Evolutionary conservation across 1,140 invertebrate genomes (phyloP), one percentile per base, ranked within the genome.

Genomic region (Heliconius hermathena): DNA sequence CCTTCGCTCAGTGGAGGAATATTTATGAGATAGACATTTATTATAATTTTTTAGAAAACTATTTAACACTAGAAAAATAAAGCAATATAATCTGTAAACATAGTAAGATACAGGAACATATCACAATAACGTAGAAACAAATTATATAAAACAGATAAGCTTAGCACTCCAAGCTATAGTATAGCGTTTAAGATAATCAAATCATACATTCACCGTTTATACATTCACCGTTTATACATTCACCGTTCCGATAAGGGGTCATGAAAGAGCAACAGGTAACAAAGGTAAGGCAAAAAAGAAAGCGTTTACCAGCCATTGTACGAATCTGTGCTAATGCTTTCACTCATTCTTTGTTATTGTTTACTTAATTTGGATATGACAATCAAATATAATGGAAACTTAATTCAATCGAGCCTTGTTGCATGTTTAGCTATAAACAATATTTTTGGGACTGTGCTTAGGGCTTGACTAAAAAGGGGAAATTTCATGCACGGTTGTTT

Each of bases 271-370:
- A 84, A 80, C 78, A 80, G 76, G 83, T 80, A 82, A 80, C 77
- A 84, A 78, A 84, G 76, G 78, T 75, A 82, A 82, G 72, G 71
- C 78, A 73, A 80, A 84, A 33, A 84, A 84, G 83, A 84, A 84
- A 84, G 83, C 81, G 78, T 78, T 80, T 80, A 60, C n/a, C 70
- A 76, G 71, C 78, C 76, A 78, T 76, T 73, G 77, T 73, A 70
- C 70, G 36, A 77, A 73, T 74, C 26, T 78, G 81, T 70, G 76
- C 20, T 57, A 76, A 72, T 78, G 76, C 83, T 84, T 82, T 82
- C 81, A 84, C 83, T 78, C 22, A 38, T 74, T 71, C 70, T 76
- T 76, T 72, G n/a, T 73, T 76, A 57, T 71, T 72, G 71, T 20
- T 75, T 52, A 66, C 26, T 60, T 60, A 52, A 36, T 57, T 74